Evolutionary conservation across 1,140 invertebrate species (phyloP).

Genomic region (Anoplolepis gracilipes): DNA sequence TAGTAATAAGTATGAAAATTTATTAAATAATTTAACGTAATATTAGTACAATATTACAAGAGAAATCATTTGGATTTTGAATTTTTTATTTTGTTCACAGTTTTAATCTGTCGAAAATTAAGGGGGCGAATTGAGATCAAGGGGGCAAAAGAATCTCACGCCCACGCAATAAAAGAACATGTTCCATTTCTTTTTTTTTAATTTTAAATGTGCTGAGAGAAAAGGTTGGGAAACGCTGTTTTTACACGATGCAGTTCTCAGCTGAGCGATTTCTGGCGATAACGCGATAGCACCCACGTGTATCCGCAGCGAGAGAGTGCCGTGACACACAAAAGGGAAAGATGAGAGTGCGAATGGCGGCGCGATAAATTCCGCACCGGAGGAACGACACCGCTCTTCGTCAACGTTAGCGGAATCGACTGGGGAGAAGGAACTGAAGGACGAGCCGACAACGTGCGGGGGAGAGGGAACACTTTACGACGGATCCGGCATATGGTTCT

Average conservation of each 20-base stretch:
- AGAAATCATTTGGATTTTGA: not conserved
- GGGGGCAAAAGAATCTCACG: not conserved
- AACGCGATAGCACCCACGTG: conserved; percentile 1
- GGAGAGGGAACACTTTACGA: conserved; percentile 66
- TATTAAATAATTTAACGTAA: not conserved
- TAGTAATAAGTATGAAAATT: not conserved
- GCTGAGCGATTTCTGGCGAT: not conserved
- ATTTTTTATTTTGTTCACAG: not conserved
- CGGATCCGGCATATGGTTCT: conserved; percentile 71
- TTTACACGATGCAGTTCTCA: conserved; percentile 16
- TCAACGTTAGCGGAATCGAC: conserved; percentile 62
- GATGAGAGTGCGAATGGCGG: conserved; percentile 57
- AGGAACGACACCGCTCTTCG: conserved; percentile 48
- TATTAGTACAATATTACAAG: not conserved
- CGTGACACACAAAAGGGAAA: conserved; percentile 28
- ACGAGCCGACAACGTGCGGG: not conserved
- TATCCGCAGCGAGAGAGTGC: not conserved
- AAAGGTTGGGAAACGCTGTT: not conserved
- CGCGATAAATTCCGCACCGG: conserved; percentile 58
- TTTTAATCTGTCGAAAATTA: not conserved
- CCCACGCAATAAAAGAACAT: not conserved
- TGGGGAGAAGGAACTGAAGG: conserved; percentile 63
- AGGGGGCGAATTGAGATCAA: not conserved
- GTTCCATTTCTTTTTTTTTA: not conserved
- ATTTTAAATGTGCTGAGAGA: too few relatives aligned